These are phyloP conservation scores for Rostratula benghalensis DNA, from an alignment of 2,113 vertebrate genomes.

Conservation along the genomic window DNA sequence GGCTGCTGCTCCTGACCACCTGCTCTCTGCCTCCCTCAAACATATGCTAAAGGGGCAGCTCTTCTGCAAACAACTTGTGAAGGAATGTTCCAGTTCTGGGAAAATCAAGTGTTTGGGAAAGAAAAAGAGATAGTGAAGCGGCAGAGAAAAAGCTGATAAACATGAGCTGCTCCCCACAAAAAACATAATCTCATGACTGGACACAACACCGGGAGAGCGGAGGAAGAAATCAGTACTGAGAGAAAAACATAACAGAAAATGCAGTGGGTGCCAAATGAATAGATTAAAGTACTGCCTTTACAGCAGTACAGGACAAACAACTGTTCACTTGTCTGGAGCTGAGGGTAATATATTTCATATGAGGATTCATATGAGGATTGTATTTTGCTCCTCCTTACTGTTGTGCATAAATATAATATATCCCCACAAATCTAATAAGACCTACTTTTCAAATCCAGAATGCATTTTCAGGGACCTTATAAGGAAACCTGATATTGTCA, in stretches of 20 bases:
- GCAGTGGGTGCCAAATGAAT: neutral
- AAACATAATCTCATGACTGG: neutral
- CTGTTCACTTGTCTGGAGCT: neutral
- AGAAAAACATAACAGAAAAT: neutral
- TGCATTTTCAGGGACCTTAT: neutral
- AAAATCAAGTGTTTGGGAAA: neutral
- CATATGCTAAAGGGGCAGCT: neutral
- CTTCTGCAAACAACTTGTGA: neutral
- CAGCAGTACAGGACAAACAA: neutral
- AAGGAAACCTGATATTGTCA: neutral
- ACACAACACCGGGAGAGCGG: neutral
- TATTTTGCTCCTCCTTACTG: neutral
- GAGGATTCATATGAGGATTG: neutral
- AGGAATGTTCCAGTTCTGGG: fast-evolving
- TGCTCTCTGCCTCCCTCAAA: neutral
- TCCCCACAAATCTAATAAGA: neutral
- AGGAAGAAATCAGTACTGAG: neutral
- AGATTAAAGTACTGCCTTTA: neutral
- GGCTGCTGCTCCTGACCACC: neutral
- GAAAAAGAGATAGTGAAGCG: neutral
- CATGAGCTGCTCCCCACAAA: neutral
- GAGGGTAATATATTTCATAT: neutral
- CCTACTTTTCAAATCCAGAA: neutral
- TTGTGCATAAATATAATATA: neutral
- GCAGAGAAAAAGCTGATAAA: neutral